Conservation (phyloP, 2,888 invertebrate genomes). For the Dinocampus coccinellae region DNA sequence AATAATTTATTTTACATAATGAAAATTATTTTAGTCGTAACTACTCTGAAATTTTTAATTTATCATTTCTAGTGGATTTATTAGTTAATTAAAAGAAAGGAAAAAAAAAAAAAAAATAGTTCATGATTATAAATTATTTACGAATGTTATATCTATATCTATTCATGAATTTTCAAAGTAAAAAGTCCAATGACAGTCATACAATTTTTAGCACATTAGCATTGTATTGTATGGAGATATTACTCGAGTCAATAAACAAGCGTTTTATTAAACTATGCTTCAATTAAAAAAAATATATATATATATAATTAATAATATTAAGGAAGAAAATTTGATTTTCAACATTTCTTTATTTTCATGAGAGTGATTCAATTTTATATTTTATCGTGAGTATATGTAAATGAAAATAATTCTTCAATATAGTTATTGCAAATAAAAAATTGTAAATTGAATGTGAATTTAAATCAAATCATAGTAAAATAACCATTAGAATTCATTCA, state of each 20-base stretch:
- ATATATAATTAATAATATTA: neutral
- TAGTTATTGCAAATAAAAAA: neutral
- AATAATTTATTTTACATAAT: neutral
- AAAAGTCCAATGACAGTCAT: neutral
- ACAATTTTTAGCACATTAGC: neutral
- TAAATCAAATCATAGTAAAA: neutral
- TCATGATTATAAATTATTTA: neutral
- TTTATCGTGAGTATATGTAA: neutral
- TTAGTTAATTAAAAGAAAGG: neutral
- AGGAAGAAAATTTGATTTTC: neutral
- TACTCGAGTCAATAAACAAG: neutral
- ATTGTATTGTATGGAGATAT: neutral
- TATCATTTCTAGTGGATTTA: no score
- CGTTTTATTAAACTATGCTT: neutral
- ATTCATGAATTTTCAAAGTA: neutral
- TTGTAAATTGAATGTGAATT: neutral
- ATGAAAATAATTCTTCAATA: neutral
- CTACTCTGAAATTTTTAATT: neutral
- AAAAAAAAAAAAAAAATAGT: neutral
- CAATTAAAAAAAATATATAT: neutral
- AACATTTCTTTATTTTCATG: neutral
- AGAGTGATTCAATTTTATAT: neutral
- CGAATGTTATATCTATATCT: no score
- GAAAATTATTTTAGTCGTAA: neutral
- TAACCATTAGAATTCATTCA: neutral